These are phyloP conservation scores for Rhadina sibilatrix DNA, from an alignment of 2,113 vertebrate species.

Conservation along the genomic window DNA sequence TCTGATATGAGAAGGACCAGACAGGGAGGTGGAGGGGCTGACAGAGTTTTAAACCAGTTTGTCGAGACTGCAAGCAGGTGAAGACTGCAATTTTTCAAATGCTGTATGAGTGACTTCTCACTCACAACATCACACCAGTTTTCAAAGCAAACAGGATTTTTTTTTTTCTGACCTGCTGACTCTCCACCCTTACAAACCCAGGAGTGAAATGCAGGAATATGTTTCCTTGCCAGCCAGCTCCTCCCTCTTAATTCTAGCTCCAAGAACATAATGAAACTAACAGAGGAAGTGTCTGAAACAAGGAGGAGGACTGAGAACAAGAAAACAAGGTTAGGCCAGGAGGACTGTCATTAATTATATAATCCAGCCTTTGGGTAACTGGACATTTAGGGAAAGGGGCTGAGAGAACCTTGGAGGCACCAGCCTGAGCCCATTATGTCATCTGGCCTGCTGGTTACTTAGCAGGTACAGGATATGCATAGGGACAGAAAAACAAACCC, in stretches of 20 bases:
- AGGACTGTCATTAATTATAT: constrained; percentile 51
- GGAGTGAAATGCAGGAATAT: not conserved
- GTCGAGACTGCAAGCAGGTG: not conserved
- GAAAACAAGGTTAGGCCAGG: constrained; percentile 53
- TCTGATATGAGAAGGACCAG: not conserved
- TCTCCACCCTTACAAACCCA: not conserved
- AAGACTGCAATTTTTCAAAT: not conserved
- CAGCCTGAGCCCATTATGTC: constrained; percentile 5
- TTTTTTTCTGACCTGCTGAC: not conserved
- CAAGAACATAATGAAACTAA: constrained; percentile 63
- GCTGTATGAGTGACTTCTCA: not conserved
- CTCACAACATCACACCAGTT: not conserved
- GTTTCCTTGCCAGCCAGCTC: constrained; percentile 40
- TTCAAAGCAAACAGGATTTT: not conserved
- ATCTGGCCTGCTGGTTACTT: not conserved
- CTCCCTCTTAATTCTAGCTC: constrained; percentile 62
- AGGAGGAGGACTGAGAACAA: constrained; percentile 48
- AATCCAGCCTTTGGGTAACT: constrained; percentile 21
- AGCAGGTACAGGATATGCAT: not conserved
- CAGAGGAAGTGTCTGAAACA: constrained; percentile 64
- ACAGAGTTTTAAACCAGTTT: not conserved
- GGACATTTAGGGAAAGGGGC: constrained; percentile 25
- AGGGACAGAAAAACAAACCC: not conserved
- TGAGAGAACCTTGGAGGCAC: not conserved
- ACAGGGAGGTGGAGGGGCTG: not conserved